These are phyloP conservation scores for Taenioides sp. DNA, from an alignment of 2,797 vertebrate genomes.

Conservation along the genomic window DNA sequence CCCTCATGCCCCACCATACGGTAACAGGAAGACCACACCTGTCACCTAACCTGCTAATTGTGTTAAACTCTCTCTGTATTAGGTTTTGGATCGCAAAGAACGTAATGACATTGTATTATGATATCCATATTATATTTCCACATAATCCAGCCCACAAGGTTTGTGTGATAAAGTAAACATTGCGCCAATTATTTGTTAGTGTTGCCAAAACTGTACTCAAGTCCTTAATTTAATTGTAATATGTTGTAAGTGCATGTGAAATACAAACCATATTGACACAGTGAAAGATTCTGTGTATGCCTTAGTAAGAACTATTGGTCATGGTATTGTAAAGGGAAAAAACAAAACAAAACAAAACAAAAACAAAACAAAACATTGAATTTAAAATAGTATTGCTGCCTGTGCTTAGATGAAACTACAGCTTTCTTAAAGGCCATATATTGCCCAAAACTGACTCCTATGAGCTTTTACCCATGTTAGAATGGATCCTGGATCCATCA, in stretches of 20 bases:
- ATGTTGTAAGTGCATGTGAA: too few species aligned
- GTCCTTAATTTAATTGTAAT: slow-evolving; percentile 4
- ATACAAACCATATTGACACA: too few species aligned
- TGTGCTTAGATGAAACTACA: neutral
- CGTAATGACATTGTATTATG: neutral
- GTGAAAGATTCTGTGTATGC: neutral
- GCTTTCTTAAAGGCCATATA: neutral
- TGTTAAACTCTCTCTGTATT: slow-evolving; percentile 19
- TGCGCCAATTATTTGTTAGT: too few species aligned
- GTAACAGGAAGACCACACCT: too few species aligned
- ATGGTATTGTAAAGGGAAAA: neutral
- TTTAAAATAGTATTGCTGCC: neutral
- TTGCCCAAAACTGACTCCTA: too few species aligned
- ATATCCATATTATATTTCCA: neutral
- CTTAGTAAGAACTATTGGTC: neutral
- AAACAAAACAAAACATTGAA: too few species aligned
- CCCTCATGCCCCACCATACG: too few species aligned
- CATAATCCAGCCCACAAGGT: neutral
- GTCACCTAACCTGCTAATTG: too few species aligned
- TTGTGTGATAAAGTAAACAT: too few species aligned
- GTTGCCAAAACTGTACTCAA: slow-evolving; percentile 12
- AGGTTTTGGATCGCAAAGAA: slow-evolving; percentile 1
- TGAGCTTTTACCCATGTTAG: too few species aligned
- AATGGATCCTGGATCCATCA: too few species aligned
- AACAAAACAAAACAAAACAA: too few species aligned